These are phyloP conservation scores for Ophraella communa DNA, from an alignment of 2,888 invertebrate species.

Conservation along the genomic window DNA sequence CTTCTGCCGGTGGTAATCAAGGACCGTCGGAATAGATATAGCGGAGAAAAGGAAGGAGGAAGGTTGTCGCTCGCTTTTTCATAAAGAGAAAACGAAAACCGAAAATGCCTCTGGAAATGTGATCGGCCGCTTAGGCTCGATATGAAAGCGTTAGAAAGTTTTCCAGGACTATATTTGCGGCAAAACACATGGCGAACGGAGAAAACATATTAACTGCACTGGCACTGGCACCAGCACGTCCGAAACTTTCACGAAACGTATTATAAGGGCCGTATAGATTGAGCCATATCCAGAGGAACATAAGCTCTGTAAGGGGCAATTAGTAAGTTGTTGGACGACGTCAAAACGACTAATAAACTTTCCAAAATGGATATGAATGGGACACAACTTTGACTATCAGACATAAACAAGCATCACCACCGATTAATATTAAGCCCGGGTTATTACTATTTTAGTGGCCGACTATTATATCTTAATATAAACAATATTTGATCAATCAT, in stretches of 20 bases:
- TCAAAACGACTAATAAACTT: conserved; percentile 18
- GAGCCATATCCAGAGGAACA: conserved; percentile 32
- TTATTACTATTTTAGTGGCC: too few species aligned
- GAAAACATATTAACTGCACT: conserved; percentile 55
- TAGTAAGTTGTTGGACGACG: conserved; percentile 13
- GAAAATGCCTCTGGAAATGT: conserved; percentile 26
- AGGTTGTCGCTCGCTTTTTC: conserved; percentile 25
- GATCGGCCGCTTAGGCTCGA: conserved; percentile 21
- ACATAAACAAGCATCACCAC: background rate
- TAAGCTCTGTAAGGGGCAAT: conserved; percentile 20
- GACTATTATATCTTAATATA: too few species aligned
- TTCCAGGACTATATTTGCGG: conserved; percentile 19
- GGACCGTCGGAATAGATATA: conserved; percentile 28
- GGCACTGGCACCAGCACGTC: conserved; percentile 53
- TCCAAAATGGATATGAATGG: conserved; percentile 15
- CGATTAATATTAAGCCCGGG: background rate
- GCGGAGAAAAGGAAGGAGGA: too few species aligned
- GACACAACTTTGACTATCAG: background rate
- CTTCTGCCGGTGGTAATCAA: conserved; percentile 46
- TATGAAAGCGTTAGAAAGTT: conserved; percentile 39
- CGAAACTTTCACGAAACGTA: conserved; percentile 52
- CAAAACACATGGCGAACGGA: conserved; percentile 44
- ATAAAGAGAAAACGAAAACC: conserved; percentile 7
- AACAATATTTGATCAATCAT: too few species aligned
- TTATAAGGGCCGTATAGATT: conserved; percentile 52